These are phyloP conservation scores for Ceyx melanurus DNA, from an alignment of 2,113 vertebrate genomes.

Conservation along the genomic window DNA sequence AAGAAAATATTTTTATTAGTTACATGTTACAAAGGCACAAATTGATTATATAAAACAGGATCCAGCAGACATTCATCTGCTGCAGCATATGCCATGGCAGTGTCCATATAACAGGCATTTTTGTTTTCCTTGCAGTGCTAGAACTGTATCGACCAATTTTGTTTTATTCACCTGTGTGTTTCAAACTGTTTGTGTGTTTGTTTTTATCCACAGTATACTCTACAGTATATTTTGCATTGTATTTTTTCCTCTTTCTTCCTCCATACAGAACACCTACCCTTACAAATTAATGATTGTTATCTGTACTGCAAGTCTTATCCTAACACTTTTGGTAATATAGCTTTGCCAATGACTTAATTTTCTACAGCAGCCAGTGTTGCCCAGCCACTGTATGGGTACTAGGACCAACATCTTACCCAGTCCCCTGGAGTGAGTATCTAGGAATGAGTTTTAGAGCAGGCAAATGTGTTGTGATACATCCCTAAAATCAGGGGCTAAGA, in stretches of 20 bases:
- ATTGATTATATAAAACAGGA: not conserved
- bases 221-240: not conserved
- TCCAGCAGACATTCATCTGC: not conserved
- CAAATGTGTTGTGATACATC: rapidly evolving
- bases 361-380: not conserved
- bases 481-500: not conserved
- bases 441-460: not conserved
- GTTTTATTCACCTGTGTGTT: not conserved
- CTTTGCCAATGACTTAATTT: not conserved
- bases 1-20: not conserved
- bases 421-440: not conserved
- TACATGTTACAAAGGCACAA: not conserved
- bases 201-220: not conserved
- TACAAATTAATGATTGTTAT: not conserved
- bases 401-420: not conserved
- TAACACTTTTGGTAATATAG: not conserved
- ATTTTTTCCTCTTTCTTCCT: not conserved
- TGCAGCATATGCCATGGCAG: rapidly evolving
- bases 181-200: not conserved
- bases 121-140: not conserved
- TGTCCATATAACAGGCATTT: not conserved
- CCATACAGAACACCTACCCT: not conserved
- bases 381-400: not conserved
- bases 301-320: not conserved
- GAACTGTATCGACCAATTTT: not conserved